A percentile compares a stretch with the other conserved stretches of the same genome.
Evolutionary conservation across 2,888 invertebrate species (phyloP).

Genomic region (Electrophaes corylata): DNA sequence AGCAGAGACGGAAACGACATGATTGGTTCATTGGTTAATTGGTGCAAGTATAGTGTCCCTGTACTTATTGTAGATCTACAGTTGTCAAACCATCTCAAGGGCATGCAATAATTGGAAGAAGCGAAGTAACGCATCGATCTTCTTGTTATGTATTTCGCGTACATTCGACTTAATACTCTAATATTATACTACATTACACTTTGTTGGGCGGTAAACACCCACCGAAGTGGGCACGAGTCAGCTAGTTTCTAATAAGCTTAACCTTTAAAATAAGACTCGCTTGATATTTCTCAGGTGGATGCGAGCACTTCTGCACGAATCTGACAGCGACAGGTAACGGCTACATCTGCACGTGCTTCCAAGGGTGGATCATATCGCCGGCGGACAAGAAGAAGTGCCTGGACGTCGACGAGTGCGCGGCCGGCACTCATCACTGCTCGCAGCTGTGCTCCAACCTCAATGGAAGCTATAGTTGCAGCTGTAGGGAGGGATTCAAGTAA

Average conservation of each 20-base stretch:
- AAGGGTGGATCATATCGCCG: slow-evolving; percentile 92
- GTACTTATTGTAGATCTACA: no score
- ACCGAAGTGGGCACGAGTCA: no score
- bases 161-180: no score
- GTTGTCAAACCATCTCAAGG: no score
- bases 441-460: slow-evolving; percentile 97
- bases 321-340: slow-evolving; percentile 86
- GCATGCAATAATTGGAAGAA: no score
- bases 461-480: slow-evolving; percentile 95
- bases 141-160: no score
- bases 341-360: slow-evolving; percentile 95
- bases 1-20: neutral
- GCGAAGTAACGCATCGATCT: no score
- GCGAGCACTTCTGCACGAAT: slow-evolving; percentile 96
- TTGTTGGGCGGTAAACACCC: no score
- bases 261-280: neutral
- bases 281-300: slow-evolving; percentile 87
- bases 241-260: no score
- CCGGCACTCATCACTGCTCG: slow-evolving; percentile 94
- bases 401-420: slow-evolving; percentile 95
- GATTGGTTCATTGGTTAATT: no score
- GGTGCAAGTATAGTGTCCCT: no score
- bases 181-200: no score
- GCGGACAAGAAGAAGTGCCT: slow-evolving; percentile 92
- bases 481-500: slow-evolving; percentile 90